Evolutionary conservation across 2,113 vertebrate species (phyloP).

Genomic region (Brachyistius frenatus): DNA sequence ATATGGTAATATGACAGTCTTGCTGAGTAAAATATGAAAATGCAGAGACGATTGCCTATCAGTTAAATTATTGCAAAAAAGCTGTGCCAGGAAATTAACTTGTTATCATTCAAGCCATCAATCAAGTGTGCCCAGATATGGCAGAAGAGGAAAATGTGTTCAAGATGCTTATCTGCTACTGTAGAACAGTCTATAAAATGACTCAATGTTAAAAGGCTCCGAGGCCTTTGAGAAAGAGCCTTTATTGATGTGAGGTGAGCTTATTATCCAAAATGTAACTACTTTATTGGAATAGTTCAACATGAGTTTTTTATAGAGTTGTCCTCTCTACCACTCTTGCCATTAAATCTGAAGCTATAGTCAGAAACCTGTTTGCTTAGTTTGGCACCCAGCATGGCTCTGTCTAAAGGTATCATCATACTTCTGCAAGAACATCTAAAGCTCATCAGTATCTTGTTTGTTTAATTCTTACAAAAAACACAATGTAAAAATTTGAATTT

Average conservation of each 20-base stretch:
- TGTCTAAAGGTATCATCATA: too few relatives aligned
- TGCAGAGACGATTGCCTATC: neutral
- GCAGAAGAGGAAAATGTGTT: constrained; percentile 1
- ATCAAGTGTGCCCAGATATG: neutral
- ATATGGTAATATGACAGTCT: neutral
- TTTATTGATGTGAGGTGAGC: too few relatives aligned
- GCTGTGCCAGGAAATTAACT: constrained; percentile 14
- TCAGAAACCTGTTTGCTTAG: too few relatives aligned
- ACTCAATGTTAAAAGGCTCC: too few relatives aligned
- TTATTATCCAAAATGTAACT: too few relatives aligned
- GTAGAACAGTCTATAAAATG: neutral
- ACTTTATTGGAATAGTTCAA: neutral
- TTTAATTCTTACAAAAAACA: neutral
- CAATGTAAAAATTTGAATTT: too few relatives aligned
- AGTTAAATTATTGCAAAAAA: neutral
- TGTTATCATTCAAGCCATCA: constrained; percentile 13
- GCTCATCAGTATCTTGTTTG: neutral
- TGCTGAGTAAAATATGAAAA: neutral
- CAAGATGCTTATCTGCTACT: constrained; percentile 10
- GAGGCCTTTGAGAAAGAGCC: too few relatives aligned
- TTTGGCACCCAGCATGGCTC: too few relatives aligned
- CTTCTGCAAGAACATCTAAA: too few relatives aligned
- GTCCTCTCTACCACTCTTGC: neutral
- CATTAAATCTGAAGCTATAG: neutral
- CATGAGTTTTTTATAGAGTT: neutral